Evolutionary conservation across 2,113 vertebrate genomes (phyloP).

Genomic region (Hydrochoerus hydrochaeris): DNA sequence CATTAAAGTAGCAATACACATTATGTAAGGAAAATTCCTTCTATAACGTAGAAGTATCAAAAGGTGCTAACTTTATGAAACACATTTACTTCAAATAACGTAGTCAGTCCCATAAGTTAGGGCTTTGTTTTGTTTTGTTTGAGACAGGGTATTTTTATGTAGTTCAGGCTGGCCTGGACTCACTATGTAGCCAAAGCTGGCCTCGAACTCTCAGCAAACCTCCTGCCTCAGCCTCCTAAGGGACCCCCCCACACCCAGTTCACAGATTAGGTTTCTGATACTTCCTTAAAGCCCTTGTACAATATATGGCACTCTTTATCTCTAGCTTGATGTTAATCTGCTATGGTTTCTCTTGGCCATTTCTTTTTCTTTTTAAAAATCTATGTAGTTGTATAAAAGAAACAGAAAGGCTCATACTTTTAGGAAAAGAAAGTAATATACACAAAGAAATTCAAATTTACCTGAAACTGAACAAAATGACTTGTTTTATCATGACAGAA

Average conservation of each 20-base stretch:
- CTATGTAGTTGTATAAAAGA: neutral
- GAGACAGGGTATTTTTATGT: neutral
- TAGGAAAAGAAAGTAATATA: conserved; percentile 41
- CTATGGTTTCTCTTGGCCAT: neutral
- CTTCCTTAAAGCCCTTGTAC: neutral
- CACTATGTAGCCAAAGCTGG: too few relatives aligned
- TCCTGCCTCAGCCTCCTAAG: neutral
- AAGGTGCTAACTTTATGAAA: neutral
- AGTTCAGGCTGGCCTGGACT: neutral
- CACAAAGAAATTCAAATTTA: conserved; percentile 29
- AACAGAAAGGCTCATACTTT: neutral
- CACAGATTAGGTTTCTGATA: neutral
- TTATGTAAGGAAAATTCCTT: neutral
- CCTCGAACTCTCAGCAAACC: neutral
- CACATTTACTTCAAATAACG: neutral
- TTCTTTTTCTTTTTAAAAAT: conserved; percentile 8
- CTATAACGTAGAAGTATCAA: neutral
- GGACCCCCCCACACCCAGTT: neutral
- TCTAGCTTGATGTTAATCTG: neutral
- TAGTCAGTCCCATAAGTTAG: neutral
- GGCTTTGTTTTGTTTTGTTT: neutral
- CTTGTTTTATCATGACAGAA: neutral
- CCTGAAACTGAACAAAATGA: conserved; percentile 26
- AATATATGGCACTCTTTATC: neutral
- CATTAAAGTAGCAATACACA: neutral